Evolutionary conservation across 37 sponge, comb jelly and placozoan species (phyloP), one percentile per base, ranked within the genome.

Genomic region (Aplysina aerophoba): DNA sequence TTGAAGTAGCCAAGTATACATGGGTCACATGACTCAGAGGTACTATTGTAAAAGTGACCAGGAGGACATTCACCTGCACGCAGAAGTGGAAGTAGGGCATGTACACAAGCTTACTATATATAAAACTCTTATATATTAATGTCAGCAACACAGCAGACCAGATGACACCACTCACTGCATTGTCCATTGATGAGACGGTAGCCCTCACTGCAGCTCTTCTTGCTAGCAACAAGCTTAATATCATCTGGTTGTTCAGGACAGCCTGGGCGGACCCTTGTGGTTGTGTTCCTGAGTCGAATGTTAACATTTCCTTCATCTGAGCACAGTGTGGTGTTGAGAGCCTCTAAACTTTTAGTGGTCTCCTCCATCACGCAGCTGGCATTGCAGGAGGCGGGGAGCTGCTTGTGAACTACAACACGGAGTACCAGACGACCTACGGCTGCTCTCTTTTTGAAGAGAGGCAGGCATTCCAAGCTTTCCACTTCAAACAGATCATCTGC

Each of bases 21-120:
- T 25, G 78, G 78, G 24, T 75, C 54, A 50, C 78, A 75, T 53
- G 25, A 40, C 40, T 75, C 78, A 75, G 78, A n/a, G 0, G n/a
- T 50, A 25, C 1, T 25, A 24, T 75, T 75, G 37, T 75, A 75
- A 2, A 3, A 25, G 54, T 25, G 39, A 25, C 78, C 78, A 53
- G 44, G 54, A 14, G 78, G 54, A 75, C 78, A 75, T 22, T 13
- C n/a, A 40, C 78, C 78, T 75, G 14, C 3, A 44, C n/a, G n/a
- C n/a, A n/a, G 50, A 44, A 44, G 50, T 44, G 50, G n/a, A 44
- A 3, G 50, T 44, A 44, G 6, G 8, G 50, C 50, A 44, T 44
- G 50, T 44, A 8, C 50, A 69, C 28, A 30, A 31, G 2, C 34
- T 11, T 30, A 20, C 22, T 8, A 16, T 30, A 11, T 65, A 16